phyloP scores from a whole-genome alignment of 2,797 vertebrate species.

The Lates japonicus region DNA sequence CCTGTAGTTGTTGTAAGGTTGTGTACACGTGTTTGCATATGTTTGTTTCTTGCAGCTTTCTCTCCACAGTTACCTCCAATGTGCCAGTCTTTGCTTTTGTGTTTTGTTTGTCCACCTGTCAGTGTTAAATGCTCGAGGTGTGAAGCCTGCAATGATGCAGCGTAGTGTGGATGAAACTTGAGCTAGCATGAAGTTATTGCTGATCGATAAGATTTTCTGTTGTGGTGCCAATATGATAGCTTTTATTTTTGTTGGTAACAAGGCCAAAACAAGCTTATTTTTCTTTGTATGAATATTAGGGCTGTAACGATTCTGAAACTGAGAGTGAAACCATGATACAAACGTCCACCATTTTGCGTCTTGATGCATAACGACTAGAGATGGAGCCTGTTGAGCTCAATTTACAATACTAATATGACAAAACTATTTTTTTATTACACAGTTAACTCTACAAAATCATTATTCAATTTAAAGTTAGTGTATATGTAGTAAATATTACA shows the following conservation, averaged over 20 bases:
- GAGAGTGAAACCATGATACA: too few relatives aligned
- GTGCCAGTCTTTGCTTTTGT: conserved; percentile 15
- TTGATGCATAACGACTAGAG: too few relatives aligned
- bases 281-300: too few relatives aligned
- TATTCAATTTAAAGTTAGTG: too few relatives aligned
- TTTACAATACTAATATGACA: too few relatives aligned
- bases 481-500: too few relatives aligned
- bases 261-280: not conserved
- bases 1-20: conserved; percentile 55
- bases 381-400: too few relatives aligned
- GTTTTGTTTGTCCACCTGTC: conserved; percentile 22
- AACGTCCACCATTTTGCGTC: too few relatives aligned
- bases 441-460: too few relatives aligned
- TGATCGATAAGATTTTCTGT: not conserved
- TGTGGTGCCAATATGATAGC: not conserved
- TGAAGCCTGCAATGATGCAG: conserved; percentile 13
- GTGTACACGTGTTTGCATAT: not conserved
- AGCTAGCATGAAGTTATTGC: not conserved
- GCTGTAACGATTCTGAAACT: too few relatives aligned
- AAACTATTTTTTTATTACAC: too few relatives aligned
- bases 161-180: not conserved
- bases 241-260: not conserved
- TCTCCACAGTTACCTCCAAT: conserved; percentile 43
- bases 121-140: conserved; percentile 20
- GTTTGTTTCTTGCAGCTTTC: conserved; percentile 28